Percentiles rank a stretch among this genome's conserved stretches.
Conservation (phyloP, 2,888 invertebrate species). For the Ochropleura plecta region DNA sequence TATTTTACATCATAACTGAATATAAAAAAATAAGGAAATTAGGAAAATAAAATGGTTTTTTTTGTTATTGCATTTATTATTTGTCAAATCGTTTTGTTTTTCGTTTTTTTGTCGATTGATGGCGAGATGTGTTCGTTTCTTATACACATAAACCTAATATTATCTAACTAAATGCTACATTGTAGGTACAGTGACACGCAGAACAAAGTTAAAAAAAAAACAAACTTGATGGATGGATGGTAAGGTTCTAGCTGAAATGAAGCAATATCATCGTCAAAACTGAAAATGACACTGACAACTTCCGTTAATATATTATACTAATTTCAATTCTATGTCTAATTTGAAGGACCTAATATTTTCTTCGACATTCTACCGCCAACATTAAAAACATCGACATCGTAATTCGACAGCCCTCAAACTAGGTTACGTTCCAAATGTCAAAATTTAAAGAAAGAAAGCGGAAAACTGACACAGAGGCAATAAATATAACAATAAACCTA, state of each 20-base stretch:
- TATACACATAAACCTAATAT: too few relatives aligned
- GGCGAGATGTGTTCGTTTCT: too few relatives aligned
- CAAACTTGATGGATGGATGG: too few relatives aligned
- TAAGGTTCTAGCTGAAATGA: too few relatives aligned
- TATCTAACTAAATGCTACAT: too few relatives aligned
- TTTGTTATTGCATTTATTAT: too few relatives aligned
- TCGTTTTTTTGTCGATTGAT: too few relatives aligned
- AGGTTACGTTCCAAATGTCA: slow-evolving; percentile 61
- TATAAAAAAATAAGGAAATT: background rate
- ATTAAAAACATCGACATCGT: slow-evolving; percentile 29
- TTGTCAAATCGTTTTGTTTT: too few relatives aligned
- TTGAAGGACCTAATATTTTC: background rate
- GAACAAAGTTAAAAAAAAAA: too few relatives aligned
- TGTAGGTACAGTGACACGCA: too few relatives aligned
- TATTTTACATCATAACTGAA: background rate
- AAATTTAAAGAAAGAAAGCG: slow-evolving; percentile 60
- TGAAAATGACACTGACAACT: background rate
- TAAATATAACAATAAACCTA: slow-evolving; percentile 54
- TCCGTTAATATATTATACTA: background rate
- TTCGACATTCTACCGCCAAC: slow-evolving; percentile 37
- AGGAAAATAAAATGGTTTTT: too few relatives aligned
- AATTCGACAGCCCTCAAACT: slow-evolving; percentile 45
- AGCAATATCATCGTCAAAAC: background rate
- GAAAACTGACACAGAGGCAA: slow-evolving; percentile 42
- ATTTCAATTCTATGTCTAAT: background rate